Evolutionary conservation across 2,113 vertebrate species (phyloP), one percentile per base, ranked within the genome.

Genomic region (Empidonax traillii): DNA sequence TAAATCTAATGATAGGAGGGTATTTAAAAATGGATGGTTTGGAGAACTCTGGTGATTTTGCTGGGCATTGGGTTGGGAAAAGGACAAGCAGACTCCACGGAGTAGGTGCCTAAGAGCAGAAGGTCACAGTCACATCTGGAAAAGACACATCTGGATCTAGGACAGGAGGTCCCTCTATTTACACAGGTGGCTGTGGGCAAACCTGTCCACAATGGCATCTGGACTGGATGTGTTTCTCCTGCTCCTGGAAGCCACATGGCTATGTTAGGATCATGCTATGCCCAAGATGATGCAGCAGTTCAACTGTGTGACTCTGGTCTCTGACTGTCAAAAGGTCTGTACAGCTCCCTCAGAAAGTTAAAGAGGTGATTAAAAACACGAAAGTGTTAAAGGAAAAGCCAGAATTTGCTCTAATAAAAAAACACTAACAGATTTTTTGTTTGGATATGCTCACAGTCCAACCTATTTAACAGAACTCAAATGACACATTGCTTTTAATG

Each of bases 111-210:
- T 77, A 43, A 51, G 90, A 95, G 85, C 82, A 96, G 79, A 72
- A 94, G 79, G 92, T 93, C 82, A 62, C 46, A 15, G 72, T 9
- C 82, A 76, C 94, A 95, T 88, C 90, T 94, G 95, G 85, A 72
- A 91, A 75, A 79, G 90, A 1, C 78, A 90, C 87, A 93, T 72
- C 82, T 92, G 90, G 71, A 58, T 58, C 28, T 51, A 47, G 72
- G 59, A 51, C 51, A 83, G 75, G 51, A 92, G 78, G 4, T 67
- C 22, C 31, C 37, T 85, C 28, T 95, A 0, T 94, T 96, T 93
- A 35, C 52, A 77, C 95, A 95, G 85, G 35, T 95, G 94, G 58
- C 63, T 65, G 37, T 13, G 63, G 72, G 25, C 53, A 80, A 73
- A 90, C 85, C 82, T 88, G 88, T 85, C 94, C 67, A n/a, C 0